Conservation (phyloP, 2,113 vertebrate species). For the Notechis scutatus region DNA sequence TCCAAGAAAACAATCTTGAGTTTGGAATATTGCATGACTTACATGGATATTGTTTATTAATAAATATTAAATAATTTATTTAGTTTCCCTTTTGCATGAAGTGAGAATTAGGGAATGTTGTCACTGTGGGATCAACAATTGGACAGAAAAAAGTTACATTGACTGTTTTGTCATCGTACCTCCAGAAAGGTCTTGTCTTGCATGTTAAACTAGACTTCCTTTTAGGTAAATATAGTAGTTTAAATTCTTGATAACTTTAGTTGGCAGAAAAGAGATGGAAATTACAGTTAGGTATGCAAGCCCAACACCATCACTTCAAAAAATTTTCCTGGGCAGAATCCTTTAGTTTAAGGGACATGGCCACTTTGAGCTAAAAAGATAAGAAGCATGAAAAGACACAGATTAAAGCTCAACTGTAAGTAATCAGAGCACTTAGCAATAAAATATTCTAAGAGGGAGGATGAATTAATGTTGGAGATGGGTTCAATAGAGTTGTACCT, state of each 20-base stretch:
- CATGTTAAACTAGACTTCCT: background rate
- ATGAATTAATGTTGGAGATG: background rate
- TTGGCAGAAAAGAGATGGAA: background rate
- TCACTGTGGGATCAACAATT: background rate
- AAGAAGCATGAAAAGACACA: too few relatives aligned
- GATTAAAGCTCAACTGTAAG: background rate
- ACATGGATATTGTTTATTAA: too few relatives aligned
- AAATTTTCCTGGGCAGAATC: background rate
- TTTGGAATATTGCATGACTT: background rate
- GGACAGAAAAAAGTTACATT: background rate
- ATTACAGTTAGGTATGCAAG: background rate
- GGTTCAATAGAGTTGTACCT: background rate
- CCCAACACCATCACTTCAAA: background rate
- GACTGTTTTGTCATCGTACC: background rate
- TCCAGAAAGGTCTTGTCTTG: background rate
- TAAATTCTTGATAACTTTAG: background rate
- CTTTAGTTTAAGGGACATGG: background rate
- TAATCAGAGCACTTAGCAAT: background rate
- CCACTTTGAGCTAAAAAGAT: background rate
- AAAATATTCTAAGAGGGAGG: background rate
- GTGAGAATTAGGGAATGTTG: background rate
- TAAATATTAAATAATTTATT: background rate
- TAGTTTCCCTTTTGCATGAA: background rate
- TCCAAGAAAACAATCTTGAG: background rate
- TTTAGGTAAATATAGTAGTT: background rate